A percentile compares a stretch with the other conserved stretches of the same genome.
These are phyloP conservation scores for Homarus americanus DNA, from an alignment of 1,140 invertebrate species.

Conservation along the genomic window DNA sequence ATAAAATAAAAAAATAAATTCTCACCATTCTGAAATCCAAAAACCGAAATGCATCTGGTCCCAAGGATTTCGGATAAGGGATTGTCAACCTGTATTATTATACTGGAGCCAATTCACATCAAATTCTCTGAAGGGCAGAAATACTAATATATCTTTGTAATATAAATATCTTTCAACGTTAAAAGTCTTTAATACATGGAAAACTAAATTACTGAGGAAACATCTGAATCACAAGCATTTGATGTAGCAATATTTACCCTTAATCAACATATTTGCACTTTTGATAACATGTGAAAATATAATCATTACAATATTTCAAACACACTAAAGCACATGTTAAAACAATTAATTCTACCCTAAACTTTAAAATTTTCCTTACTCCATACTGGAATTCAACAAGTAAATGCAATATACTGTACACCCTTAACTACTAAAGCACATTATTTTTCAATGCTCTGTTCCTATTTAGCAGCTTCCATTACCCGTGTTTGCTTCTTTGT, in stretches of 20 bases:
- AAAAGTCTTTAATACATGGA: too few species aligned
- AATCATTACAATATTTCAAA: not conserved
- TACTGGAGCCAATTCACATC: not conserved
- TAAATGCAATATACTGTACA: constrained; percentile 46
- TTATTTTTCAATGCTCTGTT: constrained; percentile 17
- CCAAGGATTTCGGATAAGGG: too few species aligned
- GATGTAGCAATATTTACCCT: constrained; percentile 22
- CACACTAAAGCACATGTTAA: not conserved
- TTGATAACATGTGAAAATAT: constrained; percentile 12
- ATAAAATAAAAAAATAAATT: not conserved
- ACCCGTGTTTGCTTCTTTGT: constrained; percentile 39
- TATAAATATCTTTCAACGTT: constrained; percentile 26
- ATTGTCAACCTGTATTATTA: not conserved
- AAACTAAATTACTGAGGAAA: not conserved
- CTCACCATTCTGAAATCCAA: not conserved
- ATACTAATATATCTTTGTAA: not conserved
- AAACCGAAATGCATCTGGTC: too few species aligned
- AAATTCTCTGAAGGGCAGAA: constrained; percentile 5
- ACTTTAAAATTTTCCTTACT: constrained; percentile 31
- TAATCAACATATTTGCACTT: constrained; percentile 37
- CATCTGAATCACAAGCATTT: constrained; percentile 9
- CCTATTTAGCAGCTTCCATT: constrained; percentile 20
- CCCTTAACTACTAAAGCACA: constrained; percentile 24
- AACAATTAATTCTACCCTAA: not conserved
- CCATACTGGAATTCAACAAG: constrained; percentile 51